A percentile compares a stretch with the other conserved stretches of the same genome.
phyloP scores from a whole-genome alignment of 2,113 vertebrate species.

The Varanus komodoensis region DNA sequence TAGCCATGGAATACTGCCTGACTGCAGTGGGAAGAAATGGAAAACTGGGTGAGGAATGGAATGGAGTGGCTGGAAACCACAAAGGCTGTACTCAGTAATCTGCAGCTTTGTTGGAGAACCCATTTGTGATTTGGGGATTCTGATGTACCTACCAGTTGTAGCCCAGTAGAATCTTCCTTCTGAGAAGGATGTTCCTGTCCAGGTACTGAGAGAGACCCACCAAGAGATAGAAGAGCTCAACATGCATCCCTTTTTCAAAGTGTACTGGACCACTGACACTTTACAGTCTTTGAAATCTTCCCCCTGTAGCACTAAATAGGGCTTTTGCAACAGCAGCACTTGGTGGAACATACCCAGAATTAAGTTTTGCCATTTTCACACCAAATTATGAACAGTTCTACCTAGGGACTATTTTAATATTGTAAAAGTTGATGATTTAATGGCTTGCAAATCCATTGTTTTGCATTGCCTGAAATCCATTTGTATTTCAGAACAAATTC shows the following conservation, averaged over 20 bases:
- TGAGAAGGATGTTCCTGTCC: neutral
- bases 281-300: neutral
- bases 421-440: conserved; percentile 24
- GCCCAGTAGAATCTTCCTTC: neutral
- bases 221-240: neutral
- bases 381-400: neutral
- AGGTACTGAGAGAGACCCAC: neutral
- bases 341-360: neutral
- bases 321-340: neutral
- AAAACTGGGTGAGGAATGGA: neutral
- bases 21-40: neutral
- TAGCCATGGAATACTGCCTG: neutral
- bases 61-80: neutral
- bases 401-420: neutral
- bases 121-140: neutral
- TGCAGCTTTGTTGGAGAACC: neutral
- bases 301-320: too few species aligned
- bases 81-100: neutral
- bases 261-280: too few species aligned
- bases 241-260: neutral
- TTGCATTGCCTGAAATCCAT: neutral
- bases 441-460: conserved; percentile 16
- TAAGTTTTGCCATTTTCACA: conserved; percentile 1
- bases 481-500: conserved; percentile 38
- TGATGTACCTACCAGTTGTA: neutral